Evolutionary conservation across 2,113 vertebrate species (phyloP), one percentile per base, ranked within the genome.

Genomic region (Isichthys henryi): DNA sequence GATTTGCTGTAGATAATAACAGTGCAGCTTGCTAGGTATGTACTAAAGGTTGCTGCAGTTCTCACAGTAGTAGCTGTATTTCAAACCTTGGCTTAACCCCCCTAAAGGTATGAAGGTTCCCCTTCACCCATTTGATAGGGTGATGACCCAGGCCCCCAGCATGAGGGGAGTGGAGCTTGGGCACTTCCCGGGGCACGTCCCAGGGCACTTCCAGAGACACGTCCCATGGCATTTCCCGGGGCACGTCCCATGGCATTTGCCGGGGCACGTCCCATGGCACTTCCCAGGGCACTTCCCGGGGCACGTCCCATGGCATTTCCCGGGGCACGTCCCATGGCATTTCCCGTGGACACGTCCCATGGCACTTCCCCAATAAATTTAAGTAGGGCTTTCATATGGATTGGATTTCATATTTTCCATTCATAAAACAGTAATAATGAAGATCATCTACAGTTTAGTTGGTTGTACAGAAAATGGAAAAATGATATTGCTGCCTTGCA

Each of bases 401-500:
- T 13, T 77, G 11, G 13, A 77, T 77, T 77, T 77, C 70, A 77
- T 77, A 39, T 39, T 77, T 77, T 77, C 31, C 15, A 77, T 39
- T 39, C 8, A 77, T 77, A 77, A 39, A 39, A 77, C 11, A 27
- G 35, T 35, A 74, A 74, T 74, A 13, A 35, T 15, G 66, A 35
- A 35, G 31, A 74, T 31, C 27, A 74, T 74, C 10, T 74, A 27
- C n/a, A 74, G 9, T 74, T 11, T 74, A 17, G 13, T 5, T 15
- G 70, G 31, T 77, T 77, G 35, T 19, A 80, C 15, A 43, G 74
- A 80, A 80, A 80, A 43, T 80, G 35, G 35, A 80, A 80, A 70
- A 80, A 80, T 80, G 5, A 80, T 80, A 39, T 80, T 43, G 35
- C 74, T 80, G 74, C 74, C 35, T 80, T 19, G 74, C 74, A 80